phyloP scores from a whole-genome alignment of 1,140 invertebrate species.

The Tetragnatha versicolor region DNA sequence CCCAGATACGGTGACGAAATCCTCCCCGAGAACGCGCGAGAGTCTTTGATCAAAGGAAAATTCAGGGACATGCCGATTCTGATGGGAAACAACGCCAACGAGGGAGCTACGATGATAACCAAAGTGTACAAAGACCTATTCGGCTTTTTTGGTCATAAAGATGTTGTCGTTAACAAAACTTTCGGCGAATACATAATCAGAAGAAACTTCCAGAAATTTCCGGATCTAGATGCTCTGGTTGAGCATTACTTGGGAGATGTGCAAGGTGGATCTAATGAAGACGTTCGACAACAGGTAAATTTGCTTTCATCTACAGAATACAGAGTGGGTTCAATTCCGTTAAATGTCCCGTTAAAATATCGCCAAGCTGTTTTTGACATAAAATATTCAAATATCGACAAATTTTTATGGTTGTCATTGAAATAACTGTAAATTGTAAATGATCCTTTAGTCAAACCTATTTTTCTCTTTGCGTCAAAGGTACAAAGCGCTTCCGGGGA shows the following conservation, averaged over 20 bases:
- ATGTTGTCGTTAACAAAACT: not conserved
- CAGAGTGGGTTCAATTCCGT: no score
- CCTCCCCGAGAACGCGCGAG: not conserved
- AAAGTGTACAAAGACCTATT: not conserved
- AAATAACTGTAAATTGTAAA: no score
- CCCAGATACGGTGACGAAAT: slow-evolving; percentile 14
- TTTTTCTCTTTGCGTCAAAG: no score
- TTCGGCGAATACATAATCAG: not conserved
- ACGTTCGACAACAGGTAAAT: not conserved
- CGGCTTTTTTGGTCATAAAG: slow-evolving; percentile 23
- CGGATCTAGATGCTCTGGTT: not conserved
- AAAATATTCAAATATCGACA: no score
- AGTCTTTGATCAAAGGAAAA: not conserved
- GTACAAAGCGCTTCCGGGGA: not conserved
- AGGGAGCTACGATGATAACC: slow-evolving; percentile 2
- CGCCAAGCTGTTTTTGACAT: no score
- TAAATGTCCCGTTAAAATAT: no score
- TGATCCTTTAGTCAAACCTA: no score
- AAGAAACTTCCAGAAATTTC: not conserved
- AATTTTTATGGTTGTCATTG: no score
- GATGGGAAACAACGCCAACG: slow-evolving; percentile 1
- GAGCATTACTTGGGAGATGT: slow-evolving; percentile 10
- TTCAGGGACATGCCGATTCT: not conserved
- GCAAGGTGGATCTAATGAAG: not conserved
- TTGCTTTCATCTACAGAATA: no score